Base-by-base conservation (phyloP, 2,113 vertebrate species). In the Otis tarda region DNA sequence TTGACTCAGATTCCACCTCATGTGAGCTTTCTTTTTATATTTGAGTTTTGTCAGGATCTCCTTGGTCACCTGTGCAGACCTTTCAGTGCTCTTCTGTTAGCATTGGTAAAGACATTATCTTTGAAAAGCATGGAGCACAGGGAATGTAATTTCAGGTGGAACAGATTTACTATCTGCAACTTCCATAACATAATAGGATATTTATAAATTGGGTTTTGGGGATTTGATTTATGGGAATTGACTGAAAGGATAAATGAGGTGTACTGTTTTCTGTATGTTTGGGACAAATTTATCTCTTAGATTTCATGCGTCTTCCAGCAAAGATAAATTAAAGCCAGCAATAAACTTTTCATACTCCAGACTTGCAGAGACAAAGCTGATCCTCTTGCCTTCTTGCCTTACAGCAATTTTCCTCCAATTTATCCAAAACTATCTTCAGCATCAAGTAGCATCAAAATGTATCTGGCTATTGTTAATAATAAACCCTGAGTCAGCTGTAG, bases 231-330 rank as follows among this genome's bases (percentile, higher is more conserved):
- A 89, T 78, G 49, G n/a, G 64, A 81, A 77, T 53, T 74, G 83
- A 70, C 60, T 64, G 35, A 92, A 92, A 89, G 65, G 35, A 93
- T 82, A 91, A 90, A 91, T 57, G 57, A 88, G 52, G 64, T 61
- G 25, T 10, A 24, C 59, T 90, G 18, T 84, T 96, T 96, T 95
- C 89, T 91, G 23, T 13, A 50, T 1, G 0, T 81, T 87, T 81
- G 49, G 27, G 65, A 90, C n/a, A 74, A 89, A 95, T 93, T 95
- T 91, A 77, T 96, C 57, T 96, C 60, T 78, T 86, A 31, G 60
- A 83, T 33, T 75, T 93, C 53, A n/a, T 64, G n/a, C 3, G 1
- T 89, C 47, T 94, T 81, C 49, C 65, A 87, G 83, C 24, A 89
- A 78, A 84, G 22, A 77, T 56, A 93, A 89, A 93, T 96, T 71